phyloP scores from a whole-genome alignment of 2,888 invertebrate genomes.

The Perdita meconis region DNA sequence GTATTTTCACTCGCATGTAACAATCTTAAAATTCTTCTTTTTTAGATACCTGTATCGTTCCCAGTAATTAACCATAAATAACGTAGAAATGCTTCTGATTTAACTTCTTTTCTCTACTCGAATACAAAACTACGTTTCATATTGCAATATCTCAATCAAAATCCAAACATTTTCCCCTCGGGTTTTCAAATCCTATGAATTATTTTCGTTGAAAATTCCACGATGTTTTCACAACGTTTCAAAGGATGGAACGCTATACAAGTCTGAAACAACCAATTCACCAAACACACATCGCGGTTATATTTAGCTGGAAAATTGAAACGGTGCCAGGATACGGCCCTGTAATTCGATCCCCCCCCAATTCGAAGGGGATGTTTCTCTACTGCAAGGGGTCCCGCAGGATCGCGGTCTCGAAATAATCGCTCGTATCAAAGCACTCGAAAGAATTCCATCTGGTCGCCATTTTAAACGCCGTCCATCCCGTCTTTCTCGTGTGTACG shows the following conservation, averaged over 20 bases:
- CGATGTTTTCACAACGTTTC: conserved; percentile 34
- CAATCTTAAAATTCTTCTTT: not conserved
- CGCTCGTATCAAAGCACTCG: conserved; percentile 25
- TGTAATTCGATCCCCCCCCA: conserved; percentile 75
- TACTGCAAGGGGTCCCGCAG: conserved; percentile 42
- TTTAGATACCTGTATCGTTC: no score
- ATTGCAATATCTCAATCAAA: no score
- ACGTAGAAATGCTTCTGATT: no score
- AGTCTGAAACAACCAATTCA: conserved; percentile 63
- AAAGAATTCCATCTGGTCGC: conserved; percentile 44
- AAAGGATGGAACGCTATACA: conserved; percentile 19
- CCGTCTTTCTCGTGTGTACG: not conserved
- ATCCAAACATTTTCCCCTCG: not conserved
- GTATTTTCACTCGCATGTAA: not conserved
- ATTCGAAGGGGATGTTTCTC: conserved; percentile 59
- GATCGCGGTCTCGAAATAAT: conserved; percentile 59
- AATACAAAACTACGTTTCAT: no score
- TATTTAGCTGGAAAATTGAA: conserved; percentile 74
- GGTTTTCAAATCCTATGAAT: not conserved
- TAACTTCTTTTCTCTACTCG: no score
- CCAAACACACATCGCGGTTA: conserved; percentile 64
- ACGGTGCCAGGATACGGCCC: conserved; percentile 71
- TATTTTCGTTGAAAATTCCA: conserved; percentile 31
- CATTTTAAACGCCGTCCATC: conserved; percentile 18
- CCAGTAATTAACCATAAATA: no score